Percentiles rank a stretch among this genome's conserved stretches.
phyloP scores from a whole-genome alignment of 2,888 invertebrate genomes.

The Eudasyphora cyanicolor region DNA sequence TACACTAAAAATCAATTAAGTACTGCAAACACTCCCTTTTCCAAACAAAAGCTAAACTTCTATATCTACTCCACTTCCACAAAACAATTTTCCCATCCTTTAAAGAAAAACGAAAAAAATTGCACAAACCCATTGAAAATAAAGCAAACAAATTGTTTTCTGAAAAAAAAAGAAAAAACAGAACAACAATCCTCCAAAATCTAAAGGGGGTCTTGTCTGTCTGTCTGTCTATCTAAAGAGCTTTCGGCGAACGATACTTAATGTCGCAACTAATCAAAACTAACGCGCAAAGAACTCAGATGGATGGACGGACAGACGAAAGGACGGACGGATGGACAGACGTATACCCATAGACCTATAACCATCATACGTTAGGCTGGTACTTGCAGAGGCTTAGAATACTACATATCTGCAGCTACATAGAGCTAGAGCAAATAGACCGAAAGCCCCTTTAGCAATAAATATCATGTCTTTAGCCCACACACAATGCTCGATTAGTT shows the following conservation, averaged over 20 bases:
- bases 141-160: neutral
- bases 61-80: neutral
- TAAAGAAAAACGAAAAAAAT: too few species aligned
- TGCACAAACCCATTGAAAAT: neutral
- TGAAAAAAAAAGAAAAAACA: constrained; percentile 18
- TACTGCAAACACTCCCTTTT: constrained; percentile 20
- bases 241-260: constrained; percentile 48
- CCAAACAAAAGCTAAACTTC: neutral
- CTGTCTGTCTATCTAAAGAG: neutral
- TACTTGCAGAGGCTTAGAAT: neutral
- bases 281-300: constrained; percentile 51
- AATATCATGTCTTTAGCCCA: constrained; percentile 60
- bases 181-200: neutral
- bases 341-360: neutral
- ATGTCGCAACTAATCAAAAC: constrained; percentile 64
- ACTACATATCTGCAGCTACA: neutral
- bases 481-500: constrained; percentile 60
- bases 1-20: constrained; percentile 22
- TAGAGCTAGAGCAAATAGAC: neutral
- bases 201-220: constrained; percentile 8
- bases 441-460: neutral
- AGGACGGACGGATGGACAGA: neutral
- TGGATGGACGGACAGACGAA: neutral
- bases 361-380: neutral
- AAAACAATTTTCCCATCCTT: constrained; percentile 10